phyloP scores from a whole-genome alignment of 2,113 vertebrate genomes.

The Etheostoma spectabile region DNA sequence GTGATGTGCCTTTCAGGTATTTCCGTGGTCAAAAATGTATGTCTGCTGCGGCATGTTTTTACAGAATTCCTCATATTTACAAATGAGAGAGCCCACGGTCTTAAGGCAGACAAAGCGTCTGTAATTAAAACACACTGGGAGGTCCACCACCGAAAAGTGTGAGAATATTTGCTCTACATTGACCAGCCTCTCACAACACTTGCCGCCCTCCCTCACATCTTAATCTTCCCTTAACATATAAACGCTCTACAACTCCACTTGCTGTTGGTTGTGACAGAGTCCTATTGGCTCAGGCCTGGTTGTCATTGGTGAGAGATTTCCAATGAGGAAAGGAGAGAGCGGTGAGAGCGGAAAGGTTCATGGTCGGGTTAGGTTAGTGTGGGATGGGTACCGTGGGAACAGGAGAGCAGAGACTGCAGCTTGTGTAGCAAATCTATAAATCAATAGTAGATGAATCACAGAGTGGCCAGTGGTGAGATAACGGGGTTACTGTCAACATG shows the following conservation, averaged over 20 bases:
- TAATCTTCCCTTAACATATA: constrained; percentile 29
- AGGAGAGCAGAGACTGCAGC: constrained; percentile 24
- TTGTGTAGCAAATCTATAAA: constrained; percentile 55
- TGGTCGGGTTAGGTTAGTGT: constrained; percentile 25
- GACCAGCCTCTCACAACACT: constrained; percentile 20
- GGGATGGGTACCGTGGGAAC: constrained; percentile 67
- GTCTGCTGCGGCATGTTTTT: constrained; percentile 59
- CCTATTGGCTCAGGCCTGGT: neutral
- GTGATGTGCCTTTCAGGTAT: constrained; percentile 55
- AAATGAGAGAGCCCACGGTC: constrained; percentile 29
- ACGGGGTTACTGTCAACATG: constrained; percentile 51
- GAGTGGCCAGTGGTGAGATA: constrained; percentile 29
- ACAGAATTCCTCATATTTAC: constrained; percentile 56
- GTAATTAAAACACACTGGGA: constrained; percentile 62
- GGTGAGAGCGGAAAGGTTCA: constrained; percentile 45
- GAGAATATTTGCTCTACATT: constrained; percentile 62
- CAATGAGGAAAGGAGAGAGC: constrained; percentile 16
- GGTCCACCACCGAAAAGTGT: constrained; percentile 52
- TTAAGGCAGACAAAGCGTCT: constrained; percentile 25
- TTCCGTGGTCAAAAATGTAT: constrained; percentile 49
- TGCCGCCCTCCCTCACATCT: neutral
- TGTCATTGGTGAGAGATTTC: constrained; percentile 16
- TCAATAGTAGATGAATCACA: constrained; percentile 57
- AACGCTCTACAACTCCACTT: constrained; percentile 28
- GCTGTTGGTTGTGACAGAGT: constrained; percentile 29